phyloP scores from a whole-genome alignment of 2,888 invertebrate genomes.

The Loripinus fragilis region DNA sequence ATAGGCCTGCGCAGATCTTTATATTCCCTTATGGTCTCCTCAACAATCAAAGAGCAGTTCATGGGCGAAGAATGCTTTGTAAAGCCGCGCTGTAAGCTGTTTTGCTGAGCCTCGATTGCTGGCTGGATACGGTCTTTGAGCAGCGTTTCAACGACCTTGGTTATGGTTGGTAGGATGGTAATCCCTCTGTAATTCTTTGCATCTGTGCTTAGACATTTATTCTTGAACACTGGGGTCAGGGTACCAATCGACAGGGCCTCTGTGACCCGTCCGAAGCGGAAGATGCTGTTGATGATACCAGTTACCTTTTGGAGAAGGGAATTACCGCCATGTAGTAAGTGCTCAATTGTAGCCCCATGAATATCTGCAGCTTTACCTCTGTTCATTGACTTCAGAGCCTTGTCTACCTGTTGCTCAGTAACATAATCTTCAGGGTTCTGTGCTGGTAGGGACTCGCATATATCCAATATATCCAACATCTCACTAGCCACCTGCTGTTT shows the following conservation, averaged over 20 bases:
- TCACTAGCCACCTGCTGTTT: background rate
- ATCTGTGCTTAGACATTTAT: background rate
- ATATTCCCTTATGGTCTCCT: slow-evolving; percentile 14
- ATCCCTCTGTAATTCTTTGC: background rate
- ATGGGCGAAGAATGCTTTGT: slow-evolving; percentile 25
- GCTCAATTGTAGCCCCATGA: background rate
- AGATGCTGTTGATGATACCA: background rate
- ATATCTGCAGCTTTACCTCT: background rate
- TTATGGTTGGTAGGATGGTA: background rate
- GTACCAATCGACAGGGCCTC: background rate
- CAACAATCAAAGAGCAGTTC: slow-evolving; percentile 18
- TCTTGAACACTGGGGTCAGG: background rate
- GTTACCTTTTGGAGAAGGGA: background rate
- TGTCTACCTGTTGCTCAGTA: background rate
- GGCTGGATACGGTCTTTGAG: background rate
- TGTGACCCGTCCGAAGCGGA: background rate
- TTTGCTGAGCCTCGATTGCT: background rate
- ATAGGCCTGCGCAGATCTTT: background rate
- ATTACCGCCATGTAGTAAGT: background rate
- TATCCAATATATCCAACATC: background rate
- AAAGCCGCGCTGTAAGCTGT: slow-evolving; percentile 17
- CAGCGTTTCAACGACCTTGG: background rate
- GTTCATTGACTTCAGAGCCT: background rate
- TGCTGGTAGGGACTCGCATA: background rate
- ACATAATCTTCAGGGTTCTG: background rate